Percentiles rank a stretch among this genome's conserved stretches.
Evolutionary conservation across 92 coral and sea anemone species (phyloP).

Genomic region (Epizoanthus fatuus): DNA sequence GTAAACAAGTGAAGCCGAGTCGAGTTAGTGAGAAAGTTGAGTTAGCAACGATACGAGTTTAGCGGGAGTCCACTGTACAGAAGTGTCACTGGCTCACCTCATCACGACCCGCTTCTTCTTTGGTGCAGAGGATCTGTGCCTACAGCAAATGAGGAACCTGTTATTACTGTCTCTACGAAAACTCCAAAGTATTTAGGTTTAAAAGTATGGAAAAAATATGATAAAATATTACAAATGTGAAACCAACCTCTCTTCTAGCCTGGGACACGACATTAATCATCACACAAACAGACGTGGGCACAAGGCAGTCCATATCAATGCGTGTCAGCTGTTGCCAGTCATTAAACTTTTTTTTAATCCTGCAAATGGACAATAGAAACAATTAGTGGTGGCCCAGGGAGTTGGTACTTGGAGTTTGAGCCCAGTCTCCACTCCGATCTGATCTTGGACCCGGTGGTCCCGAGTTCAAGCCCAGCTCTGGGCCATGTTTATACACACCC

Average conservation of each 20-base stretch:
- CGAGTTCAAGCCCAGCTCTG: too few relatives aligned
- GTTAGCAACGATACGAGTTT: not conserved
- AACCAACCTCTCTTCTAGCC: slow-evolving; percentile 88
- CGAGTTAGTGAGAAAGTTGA: not conserved
- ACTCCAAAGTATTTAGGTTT: too few relatives aligned
- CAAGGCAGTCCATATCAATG: slow-evolving; percentile 75
- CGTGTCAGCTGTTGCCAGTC: slow-evolving; percentile 77
- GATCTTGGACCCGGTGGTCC: too few relatives aligned
- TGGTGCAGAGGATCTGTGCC: slow-evolving; percentile 76
- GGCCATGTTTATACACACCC: too few relatives aligned
- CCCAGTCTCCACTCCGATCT: too few relatives aligned
- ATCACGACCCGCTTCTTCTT: slow-evolving; percentile 74
- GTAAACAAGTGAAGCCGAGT: not conserved
- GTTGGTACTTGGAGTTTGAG: too few relatives aligned
- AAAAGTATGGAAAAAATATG: too few relatives aligned
- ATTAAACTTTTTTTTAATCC: slow-evolving; percentile 78
- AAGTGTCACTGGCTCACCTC: slow-evolving; percentile 55
- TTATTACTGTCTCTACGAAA: not conserved
- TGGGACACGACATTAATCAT: slow-evolving; percentile 95
- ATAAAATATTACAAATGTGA: not conserved
- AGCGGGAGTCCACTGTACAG: not conserved
- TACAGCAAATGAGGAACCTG: not conserved
- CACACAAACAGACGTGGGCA: slow-evolving; percentile 83
- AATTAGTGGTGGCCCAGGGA: not conserved
- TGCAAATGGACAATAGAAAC: slow-evolving; percentile 10